Conservation (phyloP, 2,888 invertebrate genomes). For the Lasioglossum calceatum region DNA sequence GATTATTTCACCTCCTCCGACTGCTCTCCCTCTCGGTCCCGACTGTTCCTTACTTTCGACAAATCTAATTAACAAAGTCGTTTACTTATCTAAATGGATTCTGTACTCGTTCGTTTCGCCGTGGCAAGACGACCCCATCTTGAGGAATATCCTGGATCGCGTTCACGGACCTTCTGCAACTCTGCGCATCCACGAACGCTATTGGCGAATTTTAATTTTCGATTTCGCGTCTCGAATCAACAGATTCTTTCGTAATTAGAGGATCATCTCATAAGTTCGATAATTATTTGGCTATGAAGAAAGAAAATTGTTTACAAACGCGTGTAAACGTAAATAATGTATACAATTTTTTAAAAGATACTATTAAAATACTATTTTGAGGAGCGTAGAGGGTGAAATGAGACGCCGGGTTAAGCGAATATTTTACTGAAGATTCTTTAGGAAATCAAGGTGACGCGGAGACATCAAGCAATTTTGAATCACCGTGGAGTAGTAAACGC, state of each 20-base stretch:
- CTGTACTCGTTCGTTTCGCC: constrained; percentile 75
- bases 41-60: constrained; percentile 74
- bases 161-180: constrained; percentile 4
- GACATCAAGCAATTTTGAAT: background rate
- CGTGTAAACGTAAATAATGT: background rate
- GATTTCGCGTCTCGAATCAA: background rate
- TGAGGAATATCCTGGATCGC: constrained; percentile 41
- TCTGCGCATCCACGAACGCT: background rate
- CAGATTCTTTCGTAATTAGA: background rate
- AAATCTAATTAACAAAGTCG: constrained; percentile 81
- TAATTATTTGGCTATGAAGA: background rate
- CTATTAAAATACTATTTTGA: background rate
- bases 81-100: constrained; percentile 81
- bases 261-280: background rate
- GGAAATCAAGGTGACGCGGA: background rate
- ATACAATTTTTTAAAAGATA: too few relatives aligned
- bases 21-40: constrained; percentile 49
- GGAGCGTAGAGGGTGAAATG: background rate
- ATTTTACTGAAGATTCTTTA: background rate
- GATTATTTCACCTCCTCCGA: constrained; percentile 76
- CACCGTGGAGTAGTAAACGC: constrained; percentile 2
- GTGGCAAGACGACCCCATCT: constrained; percentile 44
- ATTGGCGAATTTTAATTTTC: constrained; percentile 1
- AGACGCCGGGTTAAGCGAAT: background rate
- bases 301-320: background rate